A percentile compares a stretch with the other conserved stretches of the same genome.
phyloP scores from a whole-genome alignment of 1,140 invertebrate species.

The Nephila pilipes region DNA sequence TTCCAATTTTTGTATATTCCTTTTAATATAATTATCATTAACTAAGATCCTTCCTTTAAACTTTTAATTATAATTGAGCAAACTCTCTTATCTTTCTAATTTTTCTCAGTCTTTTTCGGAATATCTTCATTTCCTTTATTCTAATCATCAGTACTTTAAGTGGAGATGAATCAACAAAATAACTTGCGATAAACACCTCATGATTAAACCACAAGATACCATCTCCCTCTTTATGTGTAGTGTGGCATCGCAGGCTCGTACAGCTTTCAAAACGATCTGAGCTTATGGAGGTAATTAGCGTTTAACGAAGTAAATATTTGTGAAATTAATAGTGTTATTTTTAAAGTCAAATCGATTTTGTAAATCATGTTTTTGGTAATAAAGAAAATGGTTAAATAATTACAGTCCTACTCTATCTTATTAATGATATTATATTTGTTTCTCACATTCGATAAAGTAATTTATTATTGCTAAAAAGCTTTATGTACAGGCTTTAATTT shows the following conservation, averaged over 20 bases:
- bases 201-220: slow-evolving; percentile 50
- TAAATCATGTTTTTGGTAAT: neutral
- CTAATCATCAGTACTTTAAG: slow-evolving; percentile 18
- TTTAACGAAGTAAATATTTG: slow-evolving; percentile 8
- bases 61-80: slow-evolving; percentile 13
- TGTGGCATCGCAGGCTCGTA: neutral
- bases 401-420: neutral
- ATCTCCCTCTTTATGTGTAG: neutral
- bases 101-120: neutral
- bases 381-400: neutral
- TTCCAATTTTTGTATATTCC: neutral
- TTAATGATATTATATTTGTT: slow-evolving; percentile 2
- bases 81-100: slow-evolving; percentile 11
- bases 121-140: slow-evolving; percentile 42
- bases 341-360: neutral
- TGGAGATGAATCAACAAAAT: slow-evolving; percentile 33
- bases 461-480: neutral
- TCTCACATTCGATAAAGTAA: neutral
- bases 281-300: neutral
- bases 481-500: neutral
- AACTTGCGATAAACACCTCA: slow-evolving; percentile 12
- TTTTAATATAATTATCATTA: neutral
- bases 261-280: neutral
- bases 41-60: neutral
- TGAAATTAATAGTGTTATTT: neutral